Conservation (phyloP, 2,113 vertebrate genomes). For the Rhizomys pruinosus region DNA sequence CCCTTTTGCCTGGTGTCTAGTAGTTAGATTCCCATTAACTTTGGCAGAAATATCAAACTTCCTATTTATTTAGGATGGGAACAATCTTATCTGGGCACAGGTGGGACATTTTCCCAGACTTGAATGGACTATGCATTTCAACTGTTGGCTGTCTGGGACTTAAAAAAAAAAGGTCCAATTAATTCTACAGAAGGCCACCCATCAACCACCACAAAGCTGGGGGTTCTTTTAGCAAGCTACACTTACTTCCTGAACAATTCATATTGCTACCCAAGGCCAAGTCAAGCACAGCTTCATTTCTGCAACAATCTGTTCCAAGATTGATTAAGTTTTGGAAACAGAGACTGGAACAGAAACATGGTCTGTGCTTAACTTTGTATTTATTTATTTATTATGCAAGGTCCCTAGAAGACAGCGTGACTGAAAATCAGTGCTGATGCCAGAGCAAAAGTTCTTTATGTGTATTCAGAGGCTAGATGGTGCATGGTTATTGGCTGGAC, state of each 20-base stretch:
- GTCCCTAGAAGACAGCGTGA: not conserved
- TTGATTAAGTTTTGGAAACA: not conserved
- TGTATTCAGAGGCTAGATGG: not conserved
- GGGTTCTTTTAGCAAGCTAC: constrained; percentile 15
- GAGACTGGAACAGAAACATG: not conserved
- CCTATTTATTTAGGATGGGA: not conserved
- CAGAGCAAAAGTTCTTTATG: not conserved
- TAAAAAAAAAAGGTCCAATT: constrained; percentile 44
- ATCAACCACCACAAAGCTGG: not conserved
- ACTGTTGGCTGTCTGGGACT: not conserved
- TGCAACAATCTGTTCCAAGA: not conserved
- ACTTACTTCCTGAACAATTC: constrained; percentile 75
- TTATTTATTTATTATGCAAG: not conserved
- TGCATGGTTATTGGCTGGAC: not conserved
- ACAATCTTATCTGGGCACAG: constrained; percentile 64
- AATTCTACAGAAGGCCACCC: constrained; percentile 57
- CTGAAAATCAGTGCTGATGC: not conserved
- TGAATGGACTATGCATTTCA: constrained; percentile 36
- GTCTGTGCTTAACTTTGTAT: not conserved
- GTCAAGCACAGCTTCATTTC: constrained; percentile 51
- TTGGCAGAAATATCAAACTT: constrained; percentile 48
- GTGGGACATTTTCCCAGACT: constrained; percentile 51
- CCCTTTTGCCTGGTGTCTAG: not conserved
- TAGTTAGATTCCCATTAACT: constrained; percentile 15
- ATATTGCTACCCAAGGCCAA: constrained; percentile 53